Evolutionary conservation across 2,797 vertebrate species (phyloP).

Genomic region (Channallabes apus): DNA sequence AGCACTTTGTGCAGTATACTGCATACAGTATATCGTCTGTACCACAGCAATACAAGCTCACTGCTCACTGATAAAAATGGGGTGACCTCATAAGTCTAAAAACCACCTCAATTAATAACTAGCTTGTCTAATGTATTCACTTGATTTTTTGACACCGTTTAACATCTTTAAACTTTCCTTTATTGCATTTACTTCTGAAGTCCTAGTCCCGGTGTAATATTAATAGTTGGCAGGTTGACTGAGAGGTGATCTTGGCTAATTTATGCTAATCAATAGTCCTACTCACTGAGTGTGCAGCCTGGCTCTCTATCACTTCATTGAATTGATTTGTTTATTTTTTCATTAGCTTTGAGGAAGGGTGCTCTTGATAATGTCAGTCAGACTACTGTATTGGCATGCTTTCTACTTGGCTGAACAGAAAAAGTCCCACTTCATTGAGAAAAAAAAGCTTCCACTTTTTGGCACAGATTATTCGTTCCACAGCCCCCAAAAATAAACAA

Average conservation of each 20-base stretch:
- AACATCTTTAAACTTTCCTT: neutral
- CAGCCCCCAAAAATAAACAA: too few species aligned
- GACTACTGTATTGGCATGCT: slow-evolving; percentile 2
- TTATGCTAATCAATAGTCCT: slow-evolving; percentile 31
- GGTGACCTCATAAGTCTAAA: neutral
- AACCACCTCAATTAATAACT: neutral
- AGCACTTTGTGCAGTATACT: too few species aligned
- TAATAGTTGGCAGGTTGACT: slow-evolving; percentile 14
- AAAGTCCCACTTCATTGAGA: slow-evolving; percentile 8
- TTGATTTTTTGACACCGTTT: neutral
- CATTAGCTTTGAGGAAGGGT: slow-evolving; percentile 19
- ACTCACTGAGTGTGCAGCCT: slow-evolving; percentile 14
- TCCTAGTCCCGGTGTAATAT: neutral
- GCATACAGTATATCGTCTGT: too few species aligned
- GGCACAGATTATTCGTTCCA: neutral
- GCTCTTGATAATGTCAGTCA: too few species aligned
- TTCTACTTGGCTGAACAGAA: slow-evolving; percentile 32
- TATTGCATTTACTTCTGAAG: neutral
- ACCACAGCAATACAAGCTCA: too few species aligned
- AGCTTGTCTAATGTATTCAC: neutral
- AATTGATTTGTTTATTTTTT: slow-evolving; percentile 42
- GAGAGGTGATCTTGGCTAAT: neutral
- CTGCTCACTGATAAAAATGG: neutral
- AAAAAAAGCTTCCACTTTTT: slow-evolving; percentile 3
- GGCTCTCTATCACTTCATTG: slow-evolving; percentile 12